phyloP scores from a whole-genome alignment of 2,888 invertebrate genomes.

The Volucella inflata region DNA sequence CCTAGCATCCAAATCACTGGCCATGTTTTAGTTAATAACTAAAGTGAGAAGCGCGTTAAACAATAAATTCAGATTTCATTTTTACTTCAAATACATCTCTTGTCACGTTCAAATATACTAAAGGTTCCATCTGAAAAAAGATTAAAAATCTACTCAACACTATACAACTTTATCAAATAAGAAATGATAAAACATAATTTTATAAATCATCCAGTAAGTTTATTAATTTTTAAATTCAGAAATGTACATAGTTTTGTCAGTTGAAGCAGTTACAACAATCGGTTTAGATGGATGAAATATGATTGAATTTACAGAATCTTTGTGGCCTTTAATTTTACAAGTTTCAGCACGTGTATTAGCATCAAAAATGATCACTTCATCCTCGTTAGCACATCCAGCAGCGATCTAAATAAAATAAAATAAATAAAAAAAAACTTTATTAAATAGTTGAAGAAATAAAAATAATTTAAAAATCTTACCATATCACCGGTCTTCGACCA shows the following conservation, averaged over 20 bases:
- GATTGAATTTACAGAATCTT: conserved; percentile 97
- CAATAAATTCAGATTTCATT: no score
- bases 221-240: conserved; percentile 82
- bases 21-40: no score
- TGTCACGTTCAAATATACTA: no score
- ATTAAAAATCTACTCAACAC: no score
- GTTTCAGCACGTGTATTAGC: conserved; percentile 94
- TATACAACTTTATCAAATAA: no score
- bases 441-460: neutral
- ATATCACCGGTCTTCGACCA: conserved; percentile 97
- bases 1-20: no score
- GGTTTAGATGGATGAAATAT: conserved; percentile 97
- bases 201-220: no score
- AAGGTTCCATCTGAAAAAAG: no score
- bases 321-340: conserved; percentile 98
- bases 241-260: conserved; percentile 89
- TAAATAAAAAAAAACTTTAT: conserved; percentile 77
- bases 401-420: conserved; percentile 83
- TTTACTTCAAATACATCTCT: no score
- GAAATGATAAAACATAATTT: no score
- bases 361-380: conserved; percentile 97
- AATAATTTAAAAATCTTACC: conserved; percentile 83
- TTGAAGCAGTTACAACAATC: conserved; percentile 95
- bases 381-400: conserved; percentile 96
- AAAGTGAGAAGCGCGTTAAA: no score